Evolutionary conservation across 2,888 invertebrate species (phyloP), one percentile per base, ranked within the genome.

Genomic region (Metacarcinus magister): DNA sequence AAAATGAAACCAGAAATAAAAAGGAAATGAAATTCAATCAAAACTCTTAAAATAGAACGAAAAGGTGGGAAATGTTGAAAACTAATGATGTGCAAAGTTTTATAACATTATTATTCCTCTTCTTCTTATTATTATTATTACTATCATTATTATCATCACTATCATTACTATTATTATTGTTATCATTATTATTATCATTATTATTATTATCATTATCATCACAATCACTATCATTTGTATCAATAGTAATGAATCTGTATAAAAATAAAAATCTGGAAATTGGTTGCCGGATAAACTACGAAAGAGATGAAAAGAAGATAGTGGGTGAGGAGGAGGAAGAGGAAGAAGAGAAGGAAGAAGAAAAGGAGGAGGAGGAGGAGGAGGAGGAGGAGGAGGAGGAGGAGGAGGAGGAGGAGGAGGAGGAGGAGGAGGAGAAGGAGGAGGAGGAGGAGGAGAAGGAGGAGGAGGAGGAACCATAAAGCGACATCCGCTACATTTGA

Each of bases 401-500:
- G 46, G n/a, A n/a, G 54, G 39, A 54, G 54, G 60, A 48, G n/a
- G 32, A 44, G 28, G 2, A 19, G 19, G 23, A 32, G 19, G 0
- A 4, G n/a, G 19, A 8, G 54, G 48, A 54, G 39, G 7, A 32
- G 67, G 19, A 67, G 1, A 32, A 54, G 60, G 39, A 0, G 19
- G 39, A 16, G 93, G 0, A 32, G 54, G 19, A 7, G 32, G 93
- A 54, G 48, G 54, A 48, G 43, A 23, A 32, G 54, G 60, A 32
- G 54, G 60, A 60, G 39, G 67, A 19, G 39, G 32, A 32, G 43
- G 43, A 4, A 7, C 48, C 46, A 93, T 60, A 93, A 93, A n/a
- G 60, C 93, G 75, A 93, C 93, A 44, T 75, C 75, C 75, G 93
- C 60, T 93, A 93, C 93, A 75, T 93, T 44, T 93, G 93, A 93